phyloP scores from a whole-genome alignment of 2,797 vertebrate genomes.

The Hippoglossus hippoglossus region DNA sequence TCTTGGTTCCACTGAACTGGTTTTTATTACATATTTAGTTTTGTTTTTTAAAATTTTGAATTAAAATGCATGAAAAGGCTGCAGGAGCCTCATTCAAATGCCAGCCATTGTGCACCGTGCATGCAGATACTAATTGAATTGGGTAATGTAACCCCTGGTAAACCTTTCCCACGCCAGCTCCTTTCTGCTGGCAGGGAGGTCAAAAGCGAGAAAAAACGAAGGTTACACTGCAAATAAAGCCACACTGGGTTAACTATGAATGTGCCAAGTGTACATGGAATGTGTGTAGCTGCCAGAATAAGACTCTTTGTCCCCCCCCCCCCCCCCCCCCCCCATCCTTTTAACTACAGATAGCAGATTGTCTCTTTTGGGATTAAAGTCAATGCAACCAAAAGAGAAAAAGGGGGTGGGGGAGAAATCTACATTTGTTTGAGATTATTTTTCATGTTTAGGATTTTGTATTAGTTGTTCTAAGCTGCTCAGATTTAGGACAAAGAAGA shows the following conservation, averaged over 20 bases:
- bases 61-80: neutral
- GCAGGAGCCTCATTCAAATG: slow-evolving; percentile 13
- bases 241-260: slow-evolving; percentile 28
- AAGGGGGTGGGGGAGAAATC: neutral
- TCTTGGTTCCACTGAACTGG: neutral
- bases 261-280: slow-evolving; percentile 6
- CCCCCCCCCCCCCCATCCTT: too few relatives aligned
- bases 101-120: slow-evolving; percentile 21
- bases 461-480: slow-evolving; percentile 18
- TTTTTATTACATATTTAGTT: neutral
- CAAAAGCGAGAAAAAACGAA: slow-evolving; percentile 39
- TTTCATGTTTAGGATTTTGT: neutral
- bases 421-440: neutral
- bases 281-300: neutral
- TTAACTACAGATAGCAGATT: too few relatives aligned
- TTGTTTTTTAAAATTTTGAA: neutral
- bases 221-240: slow-evolving; percentile 35
- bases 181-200: slow-evolving; percentile 34
- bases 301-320: neutral
- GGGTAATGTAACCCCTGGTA: slow-evolving; percentile 53
- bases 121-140: slow-evolving; percentile 57
- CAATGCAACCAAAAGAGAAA: neutral
- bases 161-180: slow-evolving; percentile 69
- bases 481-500: slow-evolving; percentile 2
- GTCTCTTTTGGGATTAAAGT: too few relatives aligned